phyloP scores from a whole-genome alignment of 2,797 vertebrate species.

The Falco columbarius region DNA sequence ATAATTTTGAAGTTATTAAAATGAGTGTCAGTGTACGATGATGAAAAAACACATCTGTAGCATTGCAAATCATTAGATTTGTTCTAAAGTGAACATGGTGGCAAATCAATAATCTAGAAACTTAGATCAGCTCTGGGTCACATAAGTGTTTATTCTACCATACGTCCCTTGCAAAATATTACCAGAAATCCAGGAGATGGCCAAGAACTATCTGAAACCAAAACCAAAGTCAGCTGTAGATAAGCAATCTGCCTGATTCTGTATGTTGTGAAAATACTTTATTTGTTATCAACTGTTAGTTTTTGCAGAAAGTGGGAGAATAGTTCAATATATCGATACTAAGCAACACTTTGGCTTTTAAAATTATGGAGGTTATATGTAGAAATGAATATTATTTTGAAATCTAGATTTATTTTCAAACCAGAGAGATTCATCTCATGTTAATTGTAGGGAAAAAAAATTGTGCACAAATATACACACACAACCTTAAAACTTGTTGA shows the following conservation, averaged over 20 bases:
- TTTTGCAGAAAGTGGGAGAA: neutral
- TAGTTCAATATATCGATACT: neutral
- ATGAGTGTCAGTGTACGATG: neutral
- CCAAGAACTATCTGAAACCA: neutral
- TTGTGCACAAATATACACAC: rapidly evolving
- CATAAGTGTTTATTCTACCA: neutral
- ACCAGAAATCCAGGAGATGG: neutral
- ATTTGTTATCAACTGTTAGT: neutral
- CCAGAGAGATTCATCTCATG: neutral
- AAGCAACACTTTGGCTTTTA: neutral
- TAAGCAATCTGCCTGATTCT: neutral
- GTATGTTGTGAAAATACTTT: neutral
- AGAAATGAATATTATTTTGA: neutral
- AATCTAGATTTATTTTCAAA: neutral
- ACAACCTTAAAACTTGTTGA: neutral
- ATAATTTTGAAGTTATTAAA: constrained; percentile 19
- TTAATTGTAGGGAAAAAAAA: neutral
- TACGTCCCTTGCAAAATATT: neutral
- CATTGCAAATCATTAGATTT: neutral
- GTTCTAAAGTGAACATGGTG: neutral
- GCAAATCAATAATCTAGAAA: neutral
- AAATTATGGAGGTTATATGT: neutral
- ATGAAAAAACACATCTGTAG: neutral
- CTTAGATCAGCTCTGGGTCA: neutral
- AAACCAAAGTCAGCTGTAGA: neutral